phyloP scores from a whole-genome alignment of 2,888 invertebrate species.

The Heliothis peltigera region DNA sequence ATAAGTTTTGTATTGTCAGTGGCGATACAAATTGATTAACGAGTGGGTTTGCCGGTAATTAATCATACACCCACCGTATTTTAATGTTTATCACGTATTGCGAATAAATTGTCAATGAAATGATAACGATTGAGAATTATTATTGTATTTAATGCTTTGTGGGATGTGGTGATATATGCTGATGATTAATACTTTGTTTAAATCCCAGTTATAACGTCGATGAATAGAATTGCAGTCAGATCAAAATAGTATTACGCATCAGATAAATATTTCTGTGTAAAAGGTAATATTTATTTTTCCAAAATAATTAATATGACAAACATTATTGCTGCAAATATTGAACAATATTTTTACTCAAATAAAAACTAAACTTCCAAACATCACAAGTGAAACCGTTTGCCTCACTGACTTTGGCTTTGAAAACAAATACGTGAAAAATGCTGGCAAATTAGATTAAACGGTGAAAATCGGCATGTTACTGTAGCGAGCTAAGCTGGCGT shows the following conservation, averaged over 20 bases:
- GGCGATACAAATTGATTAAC: conserved; percentile 60
- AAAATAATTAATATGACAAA: not conserved
- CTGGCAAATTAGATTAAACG: conserved; percentile 6
- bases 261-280: not conserved
- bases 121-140: conserved; percentile 51
- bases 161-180: conserved; percentile 25
- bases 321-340: no score
- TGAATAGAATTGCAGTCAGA: not conserved
- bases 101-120: conserved; percentile 57
- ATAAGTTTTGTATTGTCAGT: conserved; percentile 56
- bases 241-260: not conserved
- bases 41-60: conserved; percentile 52
- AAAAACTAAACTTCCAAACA: not conserved
- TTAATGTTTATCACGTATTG: conserved; percentile 56
- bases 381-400: not conserved
- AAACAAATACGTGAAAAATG: not conserved
- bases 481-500: conserved; percentile 9
- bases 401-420: not conserved
- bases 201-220: not conserved
- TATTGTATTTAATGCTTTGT: conserved; percentile 41
- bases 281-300: not conserved
- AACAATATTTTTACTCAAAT: not conserved
- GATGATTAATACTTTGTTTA: conserved; percentile 12
- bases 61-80: conserved; percentile 52
- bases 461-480: conserved; percentile 11